phyloP scores from a whole-genome alignment of 2,797 vertebrate species.

The Phoebastria nigripes region DNA sequence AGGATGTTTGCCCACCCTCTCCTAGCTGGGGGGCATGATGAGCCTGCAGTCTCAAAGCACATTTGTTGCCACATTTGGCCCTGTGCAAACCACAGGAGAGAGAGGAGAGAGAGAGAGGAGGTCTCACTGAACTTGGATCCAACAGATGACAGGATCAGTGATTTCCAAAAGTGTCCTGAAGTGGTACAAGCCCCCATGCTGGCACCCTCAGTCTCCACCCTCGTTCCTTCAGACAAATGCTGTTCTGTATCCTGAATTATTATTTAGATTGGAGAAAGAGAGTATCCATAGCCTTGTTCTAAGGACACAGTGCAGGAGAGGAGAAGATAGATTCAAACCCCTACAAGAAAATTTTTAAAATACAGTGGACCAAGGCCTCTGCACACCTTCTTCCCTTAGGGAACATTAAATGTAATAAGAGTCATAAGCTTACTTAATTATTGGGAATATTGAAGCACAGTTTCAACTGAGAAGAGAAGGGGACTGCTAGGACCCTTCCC shows the following conservation, averaged over 20 bases:
- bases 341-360: not conserved
- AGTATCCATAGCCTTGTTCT: not conserved
- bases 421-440: not conserved
- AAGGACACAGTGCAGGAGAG: not conserved
- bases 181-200: not conserved
- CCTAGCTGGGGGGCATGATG: not conserved
- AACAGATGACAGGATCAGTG: not conserved
- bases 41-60: not conserved
- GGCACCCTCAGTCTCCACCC: not conserved
- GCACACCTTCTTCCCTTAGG: not conserved
- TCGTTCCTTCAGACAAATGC: not conserved
- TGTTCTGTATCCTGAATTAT: not conserved
- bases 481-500: not conserved
- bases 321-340: not conserved
- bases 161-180: not conserved
- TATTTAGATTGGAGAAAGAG: not conserved
- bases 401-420: not conserved
- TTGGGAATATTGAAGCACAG: not conserved
- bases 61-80: not conserved
- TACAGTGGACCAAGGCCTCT: not conserved
- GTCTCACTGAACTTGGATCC: not conserved
- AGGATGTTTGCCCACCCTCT: not conserved
- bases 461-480: not conserved
- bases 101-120: not conserved
- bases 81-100: not conserved